Evolutionary conservation across 2,888 invertebrate genomes (phyloP), one percentile per base, ranked within the genome.

Genomic region (Melipona bicolor): DNA sequence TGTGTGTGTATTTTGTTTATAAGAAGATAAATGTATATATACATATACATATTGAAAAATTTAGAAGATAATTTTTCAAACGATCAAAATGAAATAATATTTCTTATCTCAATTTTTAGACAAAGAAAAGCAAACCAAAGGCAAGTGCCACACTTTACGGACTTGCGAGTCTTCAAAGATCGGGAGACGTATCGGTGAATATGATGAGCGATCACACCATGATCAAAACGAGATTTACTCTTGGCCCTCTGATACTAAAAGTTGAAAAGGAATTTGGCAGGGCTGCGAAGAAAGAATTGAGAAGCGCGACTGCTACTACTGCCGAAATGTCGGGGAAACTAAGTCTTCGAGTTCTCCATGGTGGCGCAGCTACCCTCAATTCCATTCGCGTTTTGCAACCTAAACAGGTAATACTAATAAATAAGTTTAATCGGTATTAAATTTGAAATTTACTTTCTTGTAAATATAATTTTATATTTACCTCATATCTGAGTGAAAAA

Each of bases 241-340:
- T 98, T 80, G 98, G 98, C 72, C 98, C 98, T 0, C 94, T 98
- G 67, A 96, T 97, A 43, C 95, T 98, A 84, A 96, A 97, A 94
- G 98, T 97, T 0, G 97, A 97, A 93, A 97, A 97, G 94, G 97
- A 97, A 96, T 97, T 97, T 90, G 97, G 97, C 65, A 96, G 97
- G 84, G 97, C 97, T 62, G 97, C 96, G 59, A 97, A 97, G 91
- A 96, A 97, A 91, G 97, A 97, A 94, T 95, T 98, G 83, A 97
- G 98, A 93, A 98, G 97, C 89, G 98, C 98, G 2, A 98, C 98
- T 0, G 98, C 98, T 0, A 97, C 97, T 4, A 98, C 98, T 1
- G 97, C 97, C 2, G 98, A 98, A 95, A 98, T 98, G 97, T 96
- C 96, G 73, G 98, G 98, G 52, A 97, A 97, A 94, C 95, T 98